phyloP scores from a whole-genome alignment of 2,797 vertebrate species.

The Falco naumanni region DNA sequence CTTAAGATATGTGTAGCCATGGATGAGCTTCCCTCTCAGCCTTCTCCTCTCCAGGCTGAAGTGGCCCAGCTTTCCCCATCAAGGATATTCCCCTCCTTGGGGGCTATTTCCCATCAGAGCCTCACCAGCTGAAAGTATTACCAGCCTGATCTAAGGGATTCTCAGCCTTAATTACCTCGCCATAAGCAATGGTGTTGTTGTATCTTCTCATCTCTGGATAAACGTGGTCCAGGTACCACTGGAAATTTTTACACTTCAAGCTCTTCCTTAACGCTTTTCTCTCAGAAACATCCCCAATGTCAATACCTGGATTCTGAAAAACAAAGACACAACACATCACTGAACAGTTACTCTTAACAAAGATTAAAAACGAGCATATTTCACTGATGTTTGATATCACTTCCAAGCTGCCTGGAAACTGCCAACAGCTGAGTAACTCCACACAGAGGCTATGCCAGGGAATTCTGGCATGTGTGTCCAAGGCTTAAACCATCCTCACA shows the following conservation, averaged over 20 bases:
- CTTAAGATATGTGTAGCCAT: too few species aligned
- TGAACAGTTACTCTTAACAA: background rate
- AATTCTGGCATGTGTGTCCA: background rate
- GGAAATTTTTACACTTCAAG: conserved; percentile 93
- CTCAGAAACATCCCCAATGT: conserved; percentile 93
- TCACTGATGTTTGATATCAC: background rate
- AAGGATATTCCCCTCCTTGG: background rate
- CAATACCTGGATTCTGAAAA: conserved; percentile 92
- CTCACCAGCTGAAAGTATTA: background rate
- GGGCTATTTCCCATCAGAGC: background rate
- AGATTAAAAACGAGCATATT: accelerated
- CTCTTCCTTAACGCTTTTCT: conserved; percentile 87
- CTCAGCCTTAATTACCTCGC: conserved; percentile 85
- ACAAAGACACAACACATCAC: background rate
- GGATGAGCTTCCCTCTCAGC: too few species aligned
- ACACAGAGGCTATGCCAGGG: background rate
- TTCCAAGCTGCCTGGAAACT: background rate
- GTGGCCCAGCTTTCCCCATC: too few species aligned
- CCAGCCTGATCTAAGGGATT: background rate
- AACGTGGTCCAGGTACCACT: conserved; percentile 98
- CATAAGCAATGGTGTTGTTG: conserved; percentile 93
- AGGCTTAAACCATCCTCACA: background rate
- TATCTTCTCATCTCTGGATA: conserved; percentile 98
- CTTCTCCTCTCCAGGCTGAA: too few species aligned
- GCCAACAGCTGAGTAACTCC: background rate